Conservation (phyloP, 2,113 vertebrate species). For the Psophia crepitans region DNA sequence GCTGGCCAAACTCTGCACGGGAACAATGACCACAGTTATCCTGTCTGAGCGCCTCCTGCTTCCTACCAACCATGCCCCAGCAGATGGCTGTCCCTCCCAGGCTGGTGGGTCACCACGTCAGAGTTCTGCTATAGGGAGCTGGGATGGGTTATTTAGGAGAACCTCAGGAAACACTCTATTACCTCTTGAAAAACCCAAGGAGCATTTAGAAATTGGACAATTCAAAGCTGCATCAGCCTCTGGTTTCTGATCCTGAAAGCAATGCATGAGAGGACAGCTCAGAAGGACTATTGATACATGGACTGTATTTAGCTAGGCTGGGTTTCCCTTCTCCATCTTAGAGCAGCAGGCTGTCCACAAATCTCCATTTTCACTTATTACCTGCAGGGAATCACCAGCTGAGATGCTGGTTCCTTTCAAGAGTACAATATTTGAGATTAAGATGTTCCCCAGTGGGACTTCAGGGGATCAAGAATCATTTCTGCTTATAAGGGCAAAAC, state of each 20-base stretch:
- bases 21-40: neutral
- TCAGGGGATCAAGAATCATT: neutral
- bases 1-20: neutral
- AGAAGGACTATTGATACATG: neutral
- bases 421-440: neutral
- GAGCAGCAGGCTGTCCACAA: neutral
- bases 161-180: neutral
- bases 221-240: neutral
- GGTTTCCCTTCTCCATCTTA: neutral
- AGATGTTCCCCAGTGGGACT: neutral
- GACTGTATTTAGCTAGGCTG: neutral
- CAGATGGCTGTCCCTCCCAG: neutral
- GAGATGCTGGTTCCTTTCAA: neutral
- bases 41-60: neutral
- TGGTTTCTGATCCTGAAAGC: neutral
- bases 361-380: neutral
- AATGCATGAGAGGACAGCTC: neutral
- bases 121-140: neutral
- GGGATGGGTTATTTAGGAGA: neutral
- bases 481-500: neutral
- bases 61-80: neutral
- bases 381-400: neutral
- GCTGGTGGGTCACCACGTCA: rapidly evolving
- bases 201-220: neutral
- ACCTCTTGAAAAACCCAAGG: neutral